Evolutionary conservation across 37 sponge, comb jelly and placozoan genomes (phyloP), one percentile per base, ranked within the genome.

Genomic region (Amphimedon queenslandica): DNA sequence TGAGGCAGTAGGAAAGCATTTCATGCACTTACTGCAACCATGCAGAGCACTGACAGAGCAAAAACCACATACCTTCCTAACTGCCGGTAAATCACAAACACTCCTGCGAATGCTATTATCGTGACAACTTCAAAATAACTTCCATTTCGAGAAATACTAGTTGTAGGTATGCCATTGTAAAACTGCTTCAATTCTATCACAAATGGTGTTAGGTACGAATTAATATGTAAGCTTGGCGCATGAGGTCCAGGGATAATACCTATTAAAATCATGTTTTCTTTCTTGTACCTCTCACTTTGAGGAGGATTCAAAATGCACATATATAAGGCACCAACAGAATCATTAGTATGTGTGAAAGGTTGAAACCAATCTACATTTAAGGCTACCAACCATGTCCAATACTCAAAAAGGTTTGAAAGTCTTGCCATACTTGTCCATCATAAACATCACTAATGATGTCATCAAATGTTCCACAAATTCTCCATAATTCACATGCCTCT

Each of bases 181-280:
- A 80, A 75, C 16, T 37, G 21, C 11, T 56, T 40, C 55, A 80
- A 65, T 40, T 87, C 81, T 53, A 75, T 29, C 16, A 87, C 81
- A 16, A 87, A 55, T 40, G 87, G 77, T 11, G 35, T 34, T 20
- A 87, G 31, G 42, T 64, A 87, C 57, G 81, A 43, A 55, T 87
- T 87, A 18, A 87, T 76, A n/a, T 58, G 38, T 16, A 64, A 55
- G 27, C 36, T 32, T 33, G 81, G 77, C 41, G 80, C 87, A 71
- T 28, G 27, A 37, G 87, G 87, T 18, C 81, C 87, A 43, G 87
- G 87, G 3, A 87, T 70, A 18, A 87, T 70, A 23, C 77, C 81
- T 21, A 87, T 11, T 42, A 87, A 56, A 37, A 71, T 37, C 8
- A 80, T 42, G 57, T 87, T 80, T 36, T 87, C 65, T n/a, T 33